Conservation (phyloP, 2,888 invertebrate species). For the Falcaria lacertinaria region DNA sequence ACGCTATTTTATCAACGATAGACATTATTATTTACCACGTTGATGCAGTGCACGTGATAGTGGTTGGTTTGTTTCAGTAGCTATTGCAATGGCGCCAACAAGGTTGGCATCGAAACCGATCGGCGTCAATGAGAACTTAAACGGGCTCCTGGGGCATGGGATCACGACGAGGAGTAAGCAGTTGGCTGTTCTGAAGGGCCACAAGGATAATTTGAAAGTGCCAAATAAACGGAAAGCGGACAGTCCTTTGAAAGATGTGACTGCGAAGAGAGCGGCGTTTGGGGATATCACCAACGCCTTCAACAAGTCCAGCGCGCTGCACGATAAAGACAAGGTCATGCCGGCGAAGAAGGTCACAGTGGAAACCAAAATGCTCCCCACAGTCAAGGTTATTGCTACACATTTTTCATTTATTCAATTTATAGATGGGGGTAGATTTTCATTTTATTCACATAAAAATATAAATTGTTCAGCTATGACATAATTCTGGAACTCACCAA, state of each 20-base stretch:
- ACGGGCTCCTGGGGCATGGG: constrained; percentile 70
- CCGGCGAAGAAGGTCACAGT: constrained; percentile 73
- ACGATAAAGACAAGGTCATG: constrained; percentile 60
- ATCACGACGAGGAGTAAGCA: constrained; percentile 83
- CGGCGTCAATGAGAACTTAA: constrained; percentile 65
- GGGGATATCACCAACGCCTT: constrained; percentile 91
- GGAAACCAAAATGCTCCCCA: constrained; percentile 70
- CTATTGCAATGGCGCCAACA: constrained; percentile 81
- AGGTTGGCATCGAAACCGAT: constrained; percentile 77
- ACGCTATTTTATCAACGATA: constrained; percentile 8
- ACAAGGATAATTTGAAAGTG: constrained; percentile 66
- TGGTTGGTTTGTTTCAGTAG: constrained; percentile 46
- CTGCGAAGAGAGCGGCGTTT: constrained; percentile 89
- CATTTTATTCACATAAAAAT: constrained; percentile 3
- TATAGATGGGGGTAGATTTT: constrained; percentile 33
- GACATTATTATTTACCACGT: constrained; percentile 19
- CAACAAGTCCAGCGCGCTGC: constrained; percentile 57
- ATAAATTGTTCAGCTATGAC: not conserved
- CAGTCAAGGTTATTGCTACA: constrained; percentile 55
- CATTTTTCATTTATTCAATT: constrained; percentile 13
- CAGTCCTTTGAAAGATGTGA: constrained; percentile 87
- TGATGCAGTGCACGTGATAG: constrained; percentile 45
- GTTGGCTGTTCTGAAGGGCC: constrained; percentile 67
- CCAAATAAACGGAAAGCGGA: constrained; percentile 89
- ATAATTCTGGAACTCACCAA: too few species aligned